phyloP scores from a whole-genome alignment of 2,113 vertebrate species.

The Grammomys dolichurus region DNA sequence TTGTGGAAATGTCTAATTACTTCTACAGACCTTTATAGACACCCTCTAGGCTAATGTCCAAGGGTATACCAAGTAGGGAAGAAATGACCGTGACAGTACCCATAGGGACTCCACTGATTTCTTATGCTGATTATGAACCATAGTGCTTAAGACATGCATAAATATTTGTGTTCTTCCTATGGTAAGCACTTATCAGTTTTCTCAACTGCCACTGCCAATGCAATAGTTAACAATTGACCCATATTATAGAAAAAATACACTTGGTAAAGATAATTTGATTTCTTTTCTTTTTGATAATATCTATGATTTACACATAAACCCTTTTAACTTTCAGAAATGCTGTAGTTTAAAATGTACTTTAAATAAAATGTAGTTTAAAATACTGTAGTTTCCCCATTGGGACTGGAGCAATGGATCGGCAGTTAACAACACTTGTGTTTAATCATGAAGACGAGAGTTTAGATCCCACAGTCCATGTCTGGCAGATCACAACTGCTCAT shows the following conservation, averaged over 20 bases:
- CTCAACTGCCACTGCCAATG: neutral
- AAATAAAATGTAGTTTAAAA: neutral
- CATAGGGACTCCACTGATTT: slow-evolving; percentile 54
- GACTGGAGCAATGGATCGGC: neutral
- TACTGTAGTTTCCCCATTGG: neutral
- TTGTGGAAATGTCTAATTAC: slow-evolving; percentile 68
- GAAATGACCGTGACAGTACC: slow-evolving; percentile 38
- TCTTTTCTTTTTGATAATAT: neutral
- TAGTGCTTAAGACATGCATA: slow-evolving; percentile 54
- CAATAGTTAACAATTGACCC: neutral
- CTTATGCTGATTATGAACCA: slow-evolving; percentile 39
- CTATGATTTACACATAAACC: neutral
- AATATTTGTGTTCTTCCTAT: neutral
- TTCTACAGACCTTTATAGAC: slow-evolving; percentile 62
- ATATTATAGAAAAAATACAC: slow-evolving; percentile 3
- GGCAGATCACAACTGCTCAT: neutral
- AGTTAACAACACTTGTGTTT: no score
- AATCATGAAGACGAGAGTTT: neutral
- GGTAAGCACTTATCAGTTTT: slow-evolving; percentile 14
- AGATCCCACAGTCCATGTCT: no score
- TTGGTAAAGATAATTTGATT: neutral
- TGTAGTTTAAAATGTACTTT: neutral
- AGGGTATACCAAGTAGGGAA: neutral
- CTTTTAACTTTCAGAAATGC: slow-evolving; percentile 17
- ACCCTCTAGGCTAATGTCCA: slow-evolving; percentile 64